These are phyloP conservation scores for Drymodes brunneopygia DNA, from an alignment of 2,113 vertebrate species.

Conservation along the genomic window DNA sequence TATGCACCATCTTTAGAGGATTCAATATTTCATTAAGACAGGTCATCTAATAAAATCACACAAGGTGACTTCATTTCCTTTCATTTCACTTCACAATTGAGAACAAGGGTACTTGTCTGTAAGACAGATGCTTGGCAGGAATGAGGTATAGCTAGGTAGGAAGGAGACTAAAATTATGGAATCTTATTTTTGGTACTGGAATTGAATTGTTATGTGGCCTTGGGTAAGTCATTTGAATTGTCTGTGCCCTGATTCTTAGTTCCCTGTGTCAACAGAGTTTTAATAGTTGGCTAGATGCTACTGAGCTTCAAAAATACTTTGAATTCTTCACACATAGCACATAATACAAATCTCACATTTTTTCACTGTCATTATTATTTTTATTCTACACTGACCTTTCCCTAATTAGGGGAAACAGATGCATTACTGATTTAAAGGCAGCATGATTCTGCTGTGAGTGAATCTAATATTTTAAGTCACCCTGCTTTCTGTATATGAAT, in stretches of 20 bases:
- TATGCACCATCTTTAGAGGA: not conserved
- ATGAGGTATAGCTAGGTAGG: not conserved
- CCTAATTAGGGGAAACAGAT: not conserved
- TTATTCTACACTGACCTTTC: not conserved
- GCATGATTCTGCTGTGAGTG: not conserved
- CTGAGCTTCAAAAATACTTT: not conserved
- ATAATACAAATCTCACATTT: not conserved
- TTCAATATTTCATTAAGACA: constrained; percentile 24
- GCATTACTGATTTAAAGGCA: not conserved
- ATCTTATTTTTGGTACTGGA: not conserved
- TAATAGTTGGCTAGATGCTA: not conserved
- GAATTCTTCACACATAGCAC: not conserved
- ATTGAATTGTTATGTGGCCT: not conserved
- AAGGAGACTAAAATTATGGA: not conserved
- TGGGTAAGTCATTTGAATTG: not conserved
- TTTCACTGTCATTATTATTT: not conserved
- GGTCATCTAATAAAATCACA: constrained; percentile 21
- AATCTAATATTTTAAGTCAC: not conserved
- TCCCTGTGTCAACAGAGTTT: not conserved
- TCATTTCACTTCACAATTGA: not conserved
- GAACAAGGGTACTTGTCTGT: not conserved
- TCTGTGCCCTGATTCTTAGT: not conserved
- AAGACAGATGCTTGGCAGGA: not conserved
- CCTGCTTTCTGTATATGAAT: not conserved
- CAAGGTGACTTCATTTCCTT: constrained; percentile 39